Evolutionary conservation across 1,140 invertebrate genomes (phyloP), one percentile per base, ranked within the genome.

Genomic region (Drusus annulatus): DNA sequence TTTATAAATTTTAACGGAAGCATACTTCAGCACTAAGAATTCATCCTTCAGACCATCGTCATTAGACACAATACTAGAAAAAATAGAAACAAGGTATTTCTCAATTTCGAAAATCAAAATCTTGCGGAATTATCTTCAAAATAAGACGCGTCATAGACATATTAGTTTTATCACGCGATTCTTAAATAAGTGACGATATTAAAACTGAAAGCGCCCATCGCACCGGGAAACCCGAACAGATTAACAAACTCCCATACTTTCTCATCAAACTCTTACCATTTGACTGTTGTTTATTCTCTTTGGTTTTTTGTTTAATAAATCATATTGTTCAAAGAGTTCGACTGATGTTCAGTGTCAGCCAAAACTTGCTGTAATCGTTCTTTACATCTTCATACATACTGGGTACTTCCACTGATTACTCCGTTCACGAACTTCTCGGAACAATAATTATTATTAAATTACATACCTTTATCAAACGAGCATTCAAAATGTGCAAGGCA

Each of bases 151-250:
- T 54, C 36, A 15, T 19, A 31, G 62, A 31, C 5, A 52, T 54
- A 71, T 71, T 74, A 68, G 62, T 81, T 65, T 45, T n/a, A 79
- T 79, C 80, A 81, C 80, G 80, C 80, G 74, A 81, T 54, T 56
- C 56, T 16, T 75, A 65, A 75, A 78, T 75, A 76, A 78, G 21
- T 25, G 25, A 45, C 52, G 25, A 73, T 45, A 58, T 17, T 58
- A 62, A 80, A 74, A 80, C 21, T 58, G 62, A 75, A 68, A 68
- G 45, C 50, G 25, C 25, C 28, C 50, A 17, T 52, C 31, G 21
- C 8, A 28, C 16, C 17, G 71, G 36, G 50, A 51, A 65, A 68
- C 50, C 74, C 45, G 13, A 68, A 76, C 31, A 45, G 52, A 52
- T 50, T 17, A 77, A 81, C 78, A 77, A 80, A 76, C 50, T 28